Evolutionary conservation across 2,888 invertebrate species (phyloP), one percentile per base, ranked within the genome.

Genomic region (Autographa gamma): DNA sequence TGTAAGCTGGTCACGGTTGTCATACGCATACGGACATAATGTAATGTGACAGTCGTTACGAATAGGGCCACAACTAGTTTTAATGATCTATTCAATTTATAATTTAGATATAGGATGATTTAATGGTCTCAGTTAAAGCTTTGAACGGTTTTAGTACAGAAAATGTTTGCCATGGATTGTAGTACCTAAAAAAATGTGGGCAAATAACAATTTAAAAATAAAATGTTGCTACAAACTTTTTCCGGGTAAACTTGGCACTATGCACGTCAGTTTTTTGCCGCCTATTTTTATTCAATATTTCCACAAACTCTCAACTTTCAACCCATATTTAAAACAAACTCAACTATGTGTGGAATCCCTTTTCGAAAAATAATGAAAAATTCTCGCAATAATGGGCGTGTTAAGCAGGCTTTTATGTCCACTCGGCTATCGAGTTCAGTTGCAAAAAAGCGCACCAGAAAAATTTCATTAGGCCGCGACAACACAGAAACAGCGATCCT

Each of bases 381-480:
- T 66, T 71, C 63, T 61, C 61, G 43, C 63, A 60, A 63, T 74
- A 71, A 66, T 71, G 62, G 69, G 48, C 31, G 19, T 52, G 63
- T 71, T 71, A 70, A 60, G 25, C 61, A 63, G 60, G 69, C 71
- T 56, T 69, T 76, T 73, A 75, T 77, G 73, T 69, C 66, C 68
- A 72, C 66, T 60, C 54, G 16, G 48, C 54, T 62, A 65, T 64
- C 61, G 66, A 83, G 73, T 66, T 71, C 70, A 73, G 63, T 73
- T 80, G 69, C 70, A 77, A 81, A 85, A 87, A 91, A 90, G 86
- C 77, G 80, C 83, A 81, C 81, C 83, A 87, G 85, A 90, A 91
- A 92, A 93, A 91, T 90, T 90, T 92, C 91, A 94, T 93, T 93
- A 92, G 89, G 87, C 86, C 88, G 85, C 85, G 87, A 88, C 90